These are phyloP conservation scores for Nannospalax galili DNA, from an alignment of 2,113 vertebrate species.

Conservation along the genomic window DNA sequence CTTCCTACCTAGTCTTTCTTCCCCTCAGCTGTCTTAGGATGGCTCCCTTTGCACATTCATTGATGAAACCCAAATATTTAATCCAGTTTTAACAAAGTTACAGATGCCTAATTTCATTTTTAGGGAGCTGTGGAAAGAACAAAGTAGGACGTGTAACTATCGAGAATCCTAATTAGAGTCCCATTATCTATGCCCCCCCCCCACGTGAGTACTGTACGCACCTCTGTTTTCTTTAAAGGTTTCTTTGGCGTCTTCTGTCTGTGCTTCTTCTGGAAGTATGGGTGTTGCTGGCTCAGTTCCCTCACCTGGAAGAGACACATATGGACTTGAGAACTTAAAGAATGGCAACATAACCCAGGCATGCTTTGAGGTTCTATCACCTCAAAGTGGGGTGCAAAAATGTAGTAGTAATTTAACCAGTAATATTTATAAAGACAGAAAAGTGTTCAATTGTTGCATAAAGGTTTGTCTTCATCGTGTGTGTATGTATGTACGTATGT, in stretches of 20 bases:
- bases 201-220: constrained; percentile 62
- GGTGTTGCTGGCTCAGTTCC: constrained; percentile 80
- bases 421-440: constrained; percentile 22
- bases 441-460: background rate
- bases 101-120: background rate
- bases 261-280: constrained; percentile 80
- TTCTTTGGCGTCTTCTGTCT: constrained; percentile 82
- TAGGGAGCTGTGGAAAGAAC: background rate
- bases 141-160: background rate
- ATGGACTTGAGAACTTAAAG: constrained; percentile 12
- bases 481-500: no score
- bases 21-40: background rate
- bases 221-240: constrained; percentile 87
- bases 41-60: background rate
- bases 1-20: background rate
- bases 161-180: background rate
- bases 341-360: background rate
- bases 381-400: background rate
- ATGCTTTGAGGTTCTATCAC: background rate
- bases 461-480: background rate
- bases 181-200: background rate
- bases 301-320: constrained; percentile 70
- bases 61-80: background rate
- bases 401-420: background rate
- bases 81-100: background rate